A percentile compares a stretch with the other conserved stretches of the same genome.
Evolutionary conservation across 2,113 vertebrate species (phyloP).

Genomic region (Tor tambroides): DNA sequence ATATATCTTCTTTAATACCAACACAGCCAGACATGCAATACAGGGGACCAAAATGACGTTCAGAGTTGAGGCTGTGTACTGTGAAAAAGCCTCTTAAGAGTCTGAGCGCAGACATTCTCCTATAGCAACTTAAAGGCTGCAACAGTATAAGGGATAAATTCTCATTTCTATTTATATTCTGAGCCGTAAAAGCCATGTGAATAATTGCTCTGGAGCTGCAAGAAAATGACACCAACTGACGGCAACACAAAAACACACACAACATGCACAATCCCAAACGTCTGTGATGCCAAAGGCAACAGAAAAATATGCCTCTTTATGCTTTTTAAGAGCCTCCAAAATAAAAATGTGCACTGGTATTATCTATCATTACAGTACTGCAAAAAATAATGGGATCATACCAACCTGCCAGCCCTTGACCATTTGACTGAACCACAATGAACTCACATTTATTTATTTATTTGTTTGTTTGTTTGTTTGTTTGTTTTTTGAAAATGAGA

Average conservation of each 20-base stretch:
- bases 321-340: background rate
- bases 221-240: background rate
- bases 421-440: too few relatives aligned
- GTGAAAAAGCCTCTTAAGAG: constrained; percentile 1
- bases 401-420: too few relatives aligned
- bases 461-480: too few relatives aligned
- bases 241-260: background rate
- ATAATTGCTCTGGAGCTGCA: background rate
- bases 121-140: background rate
- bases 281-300: background rate
- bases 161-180: background rate
- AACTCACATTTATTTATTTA: too few relatives aligned
- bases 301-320: background rate
- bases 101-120: background rate
- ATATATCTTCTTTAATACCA: constrained; percentile 39
- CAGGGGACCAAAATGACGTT: constrained; percentile 21
- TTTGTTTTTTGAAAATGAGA: too few relatives aligned
- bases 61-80: background rate
- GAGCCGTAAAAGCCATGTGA: background rate
- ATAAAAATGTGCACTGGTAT: background rate
- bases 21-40: constrained; percentile 18
- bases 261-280: background rate
- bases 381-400: background rate
- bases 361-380: background rate
- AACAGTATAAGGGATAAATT: background rate